Evolutionary conservation across 2,113 vertebrate genomes (phyloP).

Genomic region (Oxyruncus cristatus): DNA sequence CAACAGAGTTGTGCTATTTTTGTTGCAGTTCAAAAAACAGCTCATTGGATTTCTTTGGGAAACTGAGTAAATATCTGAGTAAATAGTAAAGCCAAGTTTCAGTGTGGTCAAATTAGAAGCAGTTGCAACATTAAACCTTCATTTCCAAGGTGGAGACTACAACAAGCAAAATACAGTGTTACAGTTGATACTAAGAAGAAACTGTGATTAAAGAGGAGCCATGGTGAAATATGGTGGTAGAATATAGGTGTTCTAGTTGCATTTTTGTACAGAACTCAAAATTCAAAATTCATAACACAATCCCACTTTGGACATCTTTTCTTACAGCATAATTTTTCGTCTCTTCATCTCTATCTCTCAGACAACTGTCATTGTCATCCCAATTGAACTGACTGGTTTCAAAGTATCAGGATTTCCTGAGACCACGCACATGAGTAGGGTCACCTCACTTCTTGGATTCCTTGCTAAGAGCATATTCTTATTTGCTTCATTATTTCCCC

Average conservation of each 20-base stretch:
- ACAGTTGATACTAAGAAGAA: not conserved
- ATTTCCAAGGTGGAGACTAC: slow-evolving; percentile 20
- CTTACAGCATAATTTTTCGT: not conserved
- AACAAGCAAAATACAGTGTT: not conserved
- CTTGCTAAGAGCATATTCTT: not conserved
- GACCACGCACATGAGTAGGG: not conserved
- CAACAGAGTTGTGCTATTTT: not conserved
- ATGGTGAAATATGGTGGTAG: not conserved
- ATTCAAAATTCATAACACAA: not conserved
- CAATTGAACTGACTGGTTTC: not conserved
- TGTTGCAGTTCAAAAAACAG: not conserved
- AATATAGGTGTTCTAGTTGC: not conserved
- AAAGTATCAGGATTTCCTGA: not conserved
- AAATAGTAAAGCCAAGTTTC: slow-evolving; percentile 9
- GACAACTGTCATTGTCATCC: not conserved
- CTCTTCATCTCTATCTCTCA: not conserved
- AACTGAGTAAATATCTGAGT: not conserved
- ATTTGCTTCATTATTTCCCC: not conserved
- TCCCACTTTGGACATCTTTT: not conserved
- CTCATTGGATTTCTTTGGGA: not conserved
- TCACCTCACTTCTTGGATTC: not conserved
- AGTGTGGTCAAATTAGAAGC: slow-evolving; percentile 27
- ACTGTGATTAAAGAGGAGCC: not conserved
- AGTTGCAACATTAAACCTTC: slow-evolving; percentile 24
- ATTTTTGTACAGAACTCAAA: not conserved